Percentiles rank a stretch among this genome's conserved stretches.
Conservation (phyloP, 2,113 vertebrate genomes). For the Alligator sinensis region DNA sequence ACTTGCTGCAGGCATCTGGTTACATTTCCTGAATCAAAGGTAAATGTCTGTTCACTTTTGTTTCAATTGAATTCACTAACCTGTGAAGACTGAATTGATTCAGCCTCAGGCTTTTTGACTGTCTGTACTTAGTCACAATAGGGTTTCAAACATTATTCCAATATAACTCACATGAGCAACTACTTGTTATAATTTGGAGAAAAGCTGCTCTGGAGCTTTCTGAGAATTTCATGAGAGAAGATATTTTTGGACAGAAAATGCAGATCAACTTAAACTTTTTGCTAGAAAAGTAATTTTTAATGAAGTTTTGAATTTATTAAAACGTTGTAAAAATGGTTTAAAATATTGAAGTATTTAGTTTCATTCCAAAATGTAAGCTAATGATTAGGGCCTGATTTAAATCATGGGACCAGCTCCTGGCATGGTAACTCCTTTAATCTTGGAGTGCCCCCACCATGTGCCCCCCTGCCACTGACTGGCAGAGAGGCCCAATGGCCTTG, state of each 20-base stretch:
- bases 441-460: too few species aligned
- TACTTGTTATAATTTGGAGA: neutral
- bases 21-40: too few species aligned
- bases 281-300: neutral
- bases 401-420: too few species aligned
- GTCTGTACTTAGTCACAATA: neutral
- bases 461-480: too few species aligned
- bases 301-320: neutral
- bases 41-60: too few species aligned
- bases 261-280: neutral
- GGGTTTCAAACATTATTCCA: neutral
- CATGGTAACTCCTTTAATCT: too few species aligned
- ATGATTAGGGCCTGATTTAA: too few species aligned
- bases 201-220: neutral
- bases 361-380: neutral
- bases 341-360: neutral
- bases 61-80: too few species aligned
- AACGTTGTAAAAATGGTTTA: neutral
- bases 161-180: neutral
- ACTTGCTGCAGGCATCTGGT: too few species aligned
- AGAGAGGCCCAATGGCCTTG: too few species aligned
- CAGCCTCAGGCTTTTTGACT: too few species aligned
- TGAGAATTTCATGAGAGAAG: neutral
- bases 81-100: too few species aligned
- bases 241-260: fast-evolving